Evolutionary conservation across 1,140 invertebrate species (phyloP).

Genomic region (Sycophaga agraensis): DNA sequence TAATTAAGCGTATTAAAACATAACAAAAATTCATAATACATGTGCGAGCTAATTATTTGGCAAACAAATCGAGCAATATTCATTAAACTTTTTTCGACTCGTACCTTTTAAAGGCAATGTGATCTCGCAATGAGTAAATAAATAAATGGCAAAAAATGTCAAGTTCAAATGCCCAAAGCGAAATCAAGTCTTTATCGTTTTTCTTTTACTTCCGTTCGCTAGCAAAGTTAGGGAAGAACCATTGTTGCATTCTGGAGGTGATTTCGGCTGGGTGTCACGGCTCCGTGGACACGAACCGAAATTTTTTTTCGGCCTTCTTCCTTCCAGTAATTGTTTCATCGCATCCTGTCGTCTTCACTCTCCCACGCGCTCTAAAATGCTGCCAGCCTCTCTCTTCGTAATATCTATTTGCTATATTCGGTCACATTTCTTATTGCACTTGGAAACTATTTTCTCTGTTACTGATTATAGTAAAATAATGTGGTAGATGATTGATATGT

Average conservation of each 20-base stretch:
- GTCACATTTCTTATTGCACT: neutral
- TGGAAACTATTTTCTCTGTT: too few relatives aligned
- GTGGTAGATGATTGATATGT: too few relatives aligned
- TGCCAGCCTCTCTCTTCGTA: slow-evolving; percentile 19
- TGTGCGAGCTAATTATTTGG: too few relatives aligned
- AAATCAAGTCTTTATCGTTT: slow-evolving; percentile 15
- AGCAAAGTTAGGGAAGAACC: slow-evolving; percentile 30
- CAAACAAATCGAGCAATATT: too few relatives aligned
- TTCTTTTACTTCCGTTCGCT: slow-evolving; percentile 26
- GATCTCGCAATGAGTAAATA: too few relatives aligned
- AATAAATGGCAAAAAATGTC: too few relatives aligned
- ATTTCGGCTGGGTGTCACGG: slow-evolving; percentile 48
- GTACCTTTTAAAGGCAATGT: too few relatives aligned
- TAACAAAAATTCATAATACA: too few relatives aligned
- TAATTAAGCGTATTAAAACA: too few relatives aligned
- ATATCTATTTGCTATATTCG: slow-evolving; percentile 36
- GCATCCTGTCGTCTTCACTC: slow-evolving; percentile 50
- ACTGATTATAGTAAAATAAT: too few relatives aligned
- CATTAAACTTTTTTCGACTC: too few relatives aligned
- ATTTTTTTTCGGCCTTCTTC: slow-evolving; percentile 45
- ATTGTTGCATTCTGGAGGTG: slow-evolving; percentile 32
- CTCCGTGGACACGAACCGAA: slow-evolving; percentile 42
- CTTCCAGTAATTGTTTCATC: slow-evolving; percentile 51
- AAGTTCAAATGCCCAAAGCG: neutral
- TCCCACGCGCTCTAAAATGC: slow-evolving; percentile 37